Evolutionary conservation across 2,797 vertebrate genomes (phyloP), one percentile per base, ranked within the genome.

Genomic region (Carcharodon carcharias): DNA sequence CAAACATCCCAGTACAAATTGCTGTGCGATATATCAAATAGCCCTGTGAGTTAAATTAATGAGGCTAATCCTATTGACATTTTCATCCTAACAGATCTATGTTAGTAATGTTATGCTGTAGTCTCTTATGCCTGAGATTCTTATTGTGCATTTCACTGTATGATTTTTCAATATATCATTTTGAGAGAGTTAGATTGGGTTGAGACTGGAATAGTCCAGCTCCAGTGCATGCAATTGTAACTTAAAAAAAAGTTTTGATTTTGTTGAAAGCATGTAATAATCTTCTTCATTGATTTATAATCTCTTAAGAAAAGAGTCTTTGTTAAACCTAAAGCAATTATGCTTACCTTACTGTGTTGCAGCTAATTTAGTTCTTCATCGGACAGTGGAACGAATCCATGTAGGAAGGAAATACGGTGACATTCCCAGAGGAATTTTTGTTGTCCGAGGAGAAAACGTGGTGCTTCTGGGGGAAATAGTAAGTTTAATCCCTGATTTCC

Each of bases 341-440:
- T 93, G 61, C n/a, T 93, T 40, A 2, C 50, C 28, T 73, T 31
- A 0, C 2, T 96, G 0, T 1, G 50, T 96, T 96, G 31, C 97
- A 99, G 99, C 99, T 56, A 99, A 99, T 97, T 97, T 99, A 97
- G 99, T 99, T 96, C 98, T 99, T 96, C 99, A 99, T 97, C 99
- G 99, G 97, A 99, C 99, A 0, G 99, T 99, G 96, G 99, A 99
- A 96, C 98, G 99, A 88, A 99, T 99, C 98, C 99, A 99, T 40
- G 99, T 99, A 96, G 99, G 99, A 73, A 99, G 99, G 96, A 99
- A 99, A 96, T 99, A 99, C 87, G 99, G 99, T 26, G 99, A 99
- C 97, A 99, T 99, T 97, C 99, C 99, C 40, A 98, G 99, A 97
- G 99, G 99, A 97, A 99, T 99, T 97, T 99, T 99, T 96, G 99